A percentile compares a stretch with the other conserved stretches of the same genome.
Conservation (phyloP, 1,140 invertebrate species). For the Melitaea cinxia region DNA sequence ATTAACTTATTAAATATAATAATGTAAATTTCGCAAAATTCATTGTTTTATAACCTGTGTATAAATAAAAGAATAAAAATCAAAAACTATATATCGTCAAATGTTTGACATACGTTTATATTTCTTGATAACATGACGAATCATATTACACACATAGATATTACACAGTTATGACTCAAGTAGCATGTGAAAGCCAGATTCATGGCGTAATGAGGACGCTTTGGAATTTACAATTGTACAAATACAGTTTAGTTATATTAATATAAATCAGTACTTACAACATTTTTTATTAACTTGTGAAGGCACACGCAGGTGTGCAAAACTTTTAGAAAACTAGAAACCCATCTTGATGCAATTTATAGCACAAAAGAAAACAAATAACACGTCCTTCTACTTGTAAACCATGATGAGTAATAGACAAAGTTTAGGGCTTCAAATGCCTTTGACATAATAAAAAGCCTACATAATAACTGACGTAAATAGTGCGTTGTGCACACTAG, state of each 20-base stretch:
- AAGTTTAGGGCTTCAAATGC: neutral
- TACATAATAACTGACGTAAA: too few relatives aligned
- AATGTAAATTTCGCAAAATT: too few relatives aligned
- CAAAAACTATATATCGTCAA: too few relatives aligned
- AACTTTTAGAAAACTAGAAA: constrained; percentile 67
- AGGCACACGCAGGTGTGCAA: constrained; percentile 76
- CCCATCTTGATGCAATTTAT: constrained; percentile 69
- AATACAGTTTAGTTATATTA: too few relatives aligned
- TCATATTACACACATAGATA: neutral
- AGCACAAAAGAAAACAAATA: constrained; percentile 64
- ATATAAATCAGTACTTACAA: constrained; percentile 60
- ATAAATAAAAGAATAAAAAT: too few relatives aligned
- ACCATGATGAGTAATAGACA: constrained; percentile 74
- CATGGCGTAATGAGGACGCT: constrained; percentile 31
- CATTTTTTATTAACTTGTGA: constrained; percentile 70
- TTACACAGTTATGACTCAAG: constrained; percentile 23
- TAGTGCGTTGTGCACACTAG: too few relatives aligned
- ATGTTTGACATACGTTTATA: too few relatives aligned
- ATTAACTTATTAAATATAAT: too few relatives aligned
- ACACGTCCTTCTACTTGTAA: constrained; percentile 63
- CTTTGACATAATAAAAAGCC: neutral
- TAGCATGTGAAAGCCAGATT: constrained; percentile 38
- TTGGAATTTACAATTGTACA: constrained; percentile 33
- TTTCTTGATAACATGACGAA: neutral
- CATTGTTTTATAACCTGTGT: too few relatives aligned